A percentile compares a stretch with the other conserved stretches of the same genome.
These are phyloP conservation scores for Agrypnus murinus DNA, from an alignment of 2,888 invertebrate species.

Conservation along the genomic window DNA sequence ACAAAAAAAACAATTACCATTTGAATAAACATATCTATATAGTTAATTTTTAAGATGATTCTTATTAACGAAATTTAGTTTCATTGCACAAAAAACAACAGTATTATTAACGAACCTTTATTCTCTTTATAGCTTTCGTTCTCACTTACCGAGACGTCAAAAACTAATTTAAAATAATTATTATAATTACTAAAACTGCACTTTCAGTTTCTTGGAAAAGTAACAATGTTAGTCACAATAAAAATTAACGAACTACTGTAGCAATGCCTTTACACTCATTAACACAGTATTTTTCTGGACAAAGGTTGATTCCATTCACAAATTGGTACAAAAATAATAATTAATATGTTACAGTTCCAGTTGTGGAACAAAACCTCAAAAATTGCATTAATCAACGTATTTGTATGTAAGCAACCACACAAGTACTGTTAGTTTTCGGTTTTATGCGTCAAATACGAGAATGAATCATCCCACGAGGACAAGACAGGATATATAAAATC, in stretches of 20 bases:
- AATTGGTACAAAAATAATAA: not conserved
- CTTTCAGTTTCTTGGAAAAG: not conserved
- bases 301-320: slow-evolving; percentile 1
- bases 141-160: too few species aligned
- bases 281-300: not conserved
- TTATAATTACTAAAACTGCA: too few species aligned
- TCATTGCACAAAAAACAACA: too few species aligned
- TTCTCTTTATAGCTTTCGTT: too few species aligned
- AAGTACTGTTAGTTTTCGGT: not conserved
- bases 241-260: not conserved
- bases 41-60: too few species aligned
- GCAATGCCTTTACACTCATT: not conserved
- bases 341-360: not conserved
- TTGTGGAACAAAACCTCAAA: not conserved
- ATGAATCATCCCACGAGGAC: slow-evolving; percentile 24
- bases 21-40: too few species aligned
- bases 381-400: slow-evolving; percentile 13
- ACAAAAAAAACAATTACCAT: too few species aligned
- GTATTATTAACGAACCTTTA: too few species aligned
- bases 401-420: slow-evolving; percentile 7
- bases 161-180: too few species aligned
- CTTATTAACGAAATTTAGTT: too few species aligned
- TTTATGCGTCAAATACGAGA: slow-evolving; percentile 28
- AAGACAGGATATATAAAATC: slow-evolving; percentile 20
- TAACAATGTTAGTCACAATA: not conserved